Evolutionary conservation across 2,113 vertebrate species (phyloP), one percentile per base, ranked within the genome.

Genomic region (Gambusia affinis): DNA sequence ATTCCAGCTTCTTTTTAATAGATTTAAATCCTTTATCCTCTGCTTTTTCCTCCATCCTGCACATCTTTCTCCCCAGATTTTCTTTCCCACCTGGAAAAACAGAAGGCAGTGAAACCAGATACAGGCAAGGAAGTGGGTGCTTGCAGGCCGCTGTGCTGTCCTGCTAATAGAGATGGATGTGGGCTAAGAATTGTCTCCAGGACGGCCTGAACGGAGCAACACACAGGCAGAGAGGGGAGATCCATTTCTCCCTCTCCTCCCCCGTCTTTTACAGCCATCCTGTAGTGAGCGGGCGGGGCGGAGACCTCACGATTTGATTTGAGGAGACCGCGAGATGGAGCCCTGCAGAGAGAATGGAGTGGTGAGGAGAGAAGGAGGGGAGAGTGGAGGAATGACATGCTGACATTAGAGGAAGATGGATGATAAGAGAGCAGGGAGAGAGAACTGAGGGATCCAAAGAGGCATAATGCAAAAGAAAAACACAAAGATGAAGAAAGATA

Each of bases 151-250:
- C 44, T 85, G 82, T 75, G 29, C 82, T 81, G 87, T 91, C 91
- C 83, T 64, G 6, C 86, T 94, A 95, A 95, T 94, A 91, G 93
- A 95, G 94, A 95, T 93, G 84, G 91, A 95, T 93, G 90, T 85
- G 86, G 84, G 80, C 35, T 81, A 73, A 80, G 88, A 91, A 92
- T 89, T 87, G 88, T 93, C 90, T 92, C 83, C 90, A 69, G 30
- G 90, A 86, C 78, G 72, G 87, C 81, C 72, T 84, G 51, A 57
- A 57, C 22, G 8, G 75, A 72, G 60, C 37, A 67, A 78, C 17
- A 29, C 67, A 76, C 78, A 73, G 80, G 73, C 71, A 57, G 70
- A 76, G 19, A 33, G 71, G 37, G 76, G 79, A 78, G 78, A 85
- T 88, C 75, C 81, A 88, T 93, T 90, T 88, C 85, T 86, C 74